phyloP scores from a whole-genome alignment of 2,888 invertebrate genomes.

The Epirrita christyi region DNA sequence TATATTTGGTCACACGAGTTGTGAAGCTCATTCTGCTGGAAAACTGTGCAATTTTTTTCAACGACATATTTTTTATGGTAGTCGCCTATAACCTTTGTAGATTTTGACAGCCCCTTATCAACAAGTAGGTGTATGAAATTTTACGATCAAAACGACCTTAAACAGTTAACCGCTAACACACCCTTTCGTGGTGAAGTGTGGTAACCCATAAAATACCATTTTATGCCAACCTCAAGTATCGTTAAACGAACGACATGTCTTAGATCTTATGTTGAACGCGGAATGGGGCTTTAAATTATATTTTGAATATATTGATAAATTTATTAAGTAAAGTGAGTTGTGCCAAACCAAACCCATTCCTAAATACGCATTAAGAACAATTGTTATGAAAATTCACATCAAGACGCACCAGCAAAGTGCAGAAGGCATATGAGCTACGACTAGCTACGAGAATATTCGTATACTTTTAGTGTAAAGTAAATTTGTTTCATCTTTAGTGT shows the following conservation, averaged over 20 bases:
- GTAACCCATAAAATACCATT: constrained; percentile 61
- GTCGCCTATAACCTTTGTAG: constrained; percentile 9
- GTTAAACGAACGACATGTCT: constrained; percentile 43
- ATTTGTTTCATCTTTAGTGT: too few relatives aligned
- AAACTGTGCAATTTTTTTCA: background rate
- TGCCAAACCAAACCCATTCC: too few relatives aligned
- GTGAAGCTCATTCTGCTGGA: too few relatives aligned
- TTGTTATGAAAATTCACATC: background rate
- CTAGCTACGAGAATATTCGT: too few relatives aligned
- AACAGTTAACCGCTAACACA: constrained; percentile 28
- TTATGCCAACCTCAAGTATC: constrained; percentile 61
- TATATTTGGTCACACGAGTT: too few relatives aligned
- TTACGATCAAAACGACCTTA: constrained; percentile 51
- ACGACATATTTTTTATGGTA: background rate
- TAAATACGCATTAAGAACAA: too few relatives aligned
- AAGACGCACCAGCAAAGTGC: too few relatives aligned
- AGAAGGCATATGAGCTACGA: too few relatives aligned
- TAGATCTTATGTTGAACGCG: constrained; percentile 31
- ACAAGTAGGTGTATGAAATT: constrained; percentile 55
- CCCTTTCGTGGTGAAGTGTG: constrained; percentile 51
- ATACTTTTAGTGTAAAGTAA: too few relatives aligned
- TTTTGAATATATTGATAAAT: background rate
- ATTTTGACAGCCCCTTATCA: constrained; percentile 47
- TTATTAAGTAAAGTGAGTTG: too few relatives aligned
- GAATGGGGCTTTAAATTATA: constrained; percentile 9